These are phyloP conservation scores for Drosophila murphyi DNA, from an alignment of 1,140 invertebrate genomes.

Conservation along the genomic window DNA sequence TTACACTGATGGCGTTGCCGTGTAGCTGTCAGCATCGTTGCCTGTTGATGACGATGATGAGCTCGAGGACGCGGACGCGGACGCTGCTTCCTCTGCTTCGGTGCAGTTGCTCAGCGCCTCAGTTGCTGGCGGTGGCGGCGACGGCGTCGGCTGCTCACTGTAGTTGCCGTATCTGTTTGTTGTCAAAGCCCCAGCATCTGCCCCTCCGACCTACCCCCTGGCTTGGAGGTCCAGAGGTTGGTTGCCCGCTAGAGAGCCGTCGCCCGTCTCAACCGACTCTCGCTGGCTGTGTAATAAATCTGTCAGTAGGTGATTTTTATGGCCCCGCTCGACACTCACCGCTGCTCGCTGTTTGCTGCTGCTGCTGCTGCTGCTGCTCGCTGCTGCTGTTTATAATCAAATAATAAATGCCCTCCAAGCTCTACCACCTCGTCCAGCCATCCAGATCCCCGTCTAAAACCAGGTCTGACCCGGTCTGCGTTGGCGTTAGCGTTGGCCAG, in stretches of 20 bases:
- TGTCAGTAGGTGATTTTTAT: slow-evolving; percentile 83
- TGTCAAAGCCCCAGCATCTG: slow-evolving; percentile 62
- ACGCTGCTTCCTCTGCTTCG: slow-evolving; percentile 18
- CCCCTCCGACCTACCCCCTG: slow-evolving; percentile 15
- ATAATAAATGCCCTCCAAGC: slow-evolving; percentile 77
- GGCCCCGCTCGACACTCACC: slow-evolving; percentile 75
- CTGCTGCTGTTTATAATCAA: slow-evolving; percentile 77
- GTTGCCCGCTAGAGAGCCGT: slow-evolving; percentile 39
- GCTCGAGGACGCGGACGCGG: slow-evolving; percentile 62
- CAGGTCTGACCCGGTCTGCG: slow-evolving; percentile 35
- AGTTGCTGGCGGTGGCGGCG: slow-evolving; percentile 16
- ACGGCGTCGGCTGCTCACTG: slow-evolving; percentile 14
- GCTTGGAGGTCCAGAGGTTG: slow-evolving; percentile 48
- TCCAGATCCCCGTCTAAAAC: slow-evolving; percentile 7
- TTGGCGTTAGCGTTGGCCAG: slow-evolving; percentile 62
- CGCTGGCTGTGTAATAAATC: slow-evolving; percentile 77
- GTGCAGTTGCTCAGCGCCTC: slow-evolving; percentile 49
- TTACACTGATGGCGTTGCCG: slow-evolving; percentile 81
- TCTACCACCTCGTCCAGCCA: slow-evolving; percentile 40
- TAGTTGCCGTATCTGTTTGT: slow-evolving; percentile 77
- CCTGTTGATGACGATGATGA: slow-evolving; percentile 81
- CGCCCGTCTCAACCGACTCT: slow-evolving; percentile 30
- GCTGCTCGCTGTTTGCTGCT: slow-evolving; percentile 32
- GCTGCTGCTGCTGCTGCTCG: slow-evolving; percentile 39
- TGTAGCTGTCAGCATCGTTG: slow-evolving; percentile 80